phyloP scores from a whole-genome alignment of 2,113 vertebrate species.

The Zosterops hypoxanthus region DNA sequence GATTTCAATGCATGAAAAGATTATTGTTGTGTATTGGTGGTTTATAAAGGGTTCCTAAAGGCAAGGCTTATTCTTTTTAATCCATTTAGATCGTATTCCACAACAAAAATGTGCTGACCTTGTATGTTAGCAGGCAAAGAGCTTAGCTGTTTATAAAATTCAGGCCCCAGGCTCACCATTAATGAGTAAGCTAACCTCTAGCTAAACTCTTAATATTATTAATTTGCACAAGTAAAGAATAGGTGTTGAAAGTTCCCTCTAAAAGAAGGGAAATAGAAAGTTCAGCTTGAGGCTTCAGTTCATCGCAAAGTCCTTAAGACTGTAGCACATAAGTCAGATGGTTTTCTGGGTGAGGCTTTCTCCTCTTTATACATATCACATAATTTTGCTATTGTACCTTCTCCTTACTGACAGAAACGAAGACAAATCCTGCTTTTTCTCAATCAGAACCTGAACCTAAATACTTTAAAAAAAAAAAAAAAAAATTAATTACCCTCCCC shows the following conservation, averaged over 20 bases:
- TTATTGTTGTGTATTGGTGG: background rate
- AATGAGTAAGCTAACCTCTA: background rate
- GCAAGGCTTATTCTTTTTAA: background rate
- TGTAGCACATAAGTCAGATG: background rate
- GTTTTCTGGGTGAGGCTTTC: background rate
- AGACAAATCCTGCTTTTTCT: background rate
- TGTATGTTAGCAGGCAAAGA: background rate
- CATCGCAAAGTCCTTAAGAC: background rate
- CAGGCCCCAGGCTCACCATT: background rate
- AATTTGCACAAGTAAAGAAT: background rate
- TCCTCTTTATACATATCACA: background rate
- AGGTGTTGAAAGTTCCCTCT: background rate
- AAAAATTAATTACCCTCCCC: fast-evolving
- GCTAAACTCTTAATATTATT: background rate
- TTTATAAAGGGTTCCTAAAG: background rate
- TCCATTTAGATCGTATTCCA: background rate
- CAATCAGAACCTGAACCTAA: background rate
- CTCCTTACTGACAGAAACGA: background rate
- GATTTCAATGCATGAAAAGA: background rate
- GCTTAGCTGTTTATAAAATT: background rate
- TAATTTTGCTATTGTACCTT: background rate
- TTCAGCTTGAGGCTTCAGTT: background rate
- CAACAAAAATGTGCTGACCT: background rate
- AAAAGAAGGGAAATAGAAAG: background rate
- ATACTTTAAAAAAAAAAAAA: background rate